phyloP scores from a whole-genome alignment of 2,113 vertebrate species.

The Morphnarchus princeps region DNA sequence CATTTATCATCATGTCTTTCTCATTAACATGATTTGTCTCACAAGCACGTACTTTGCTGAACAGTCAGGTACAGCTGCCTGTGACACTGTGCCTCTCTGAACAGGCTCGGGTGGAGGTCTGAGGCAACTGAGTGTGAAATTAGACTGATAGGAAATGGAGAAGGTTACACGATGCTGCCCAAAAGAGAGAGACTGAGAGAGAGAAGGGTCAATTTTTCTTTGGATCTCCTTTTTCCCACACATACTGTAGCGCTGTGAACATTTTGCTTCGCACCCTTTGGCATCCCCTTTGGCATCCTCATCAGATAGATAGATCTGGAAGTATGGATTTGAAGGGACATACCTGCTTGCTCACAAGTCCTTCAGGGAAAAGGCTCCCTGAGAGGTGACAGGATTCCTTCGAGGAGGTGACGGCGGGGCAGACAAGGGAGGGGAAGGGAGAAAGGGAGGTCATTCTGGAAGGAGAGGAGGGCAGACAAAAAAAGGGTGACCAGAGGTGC shows the following conservation, averaged over 20 bases:
- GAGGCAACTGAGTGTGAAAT: neutral
- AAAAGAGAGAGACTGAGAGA: too few species aligned
- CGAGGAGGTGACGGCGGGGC: accelerated
- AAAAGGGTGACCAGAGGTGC: neutral
- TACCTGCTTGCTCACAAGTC: neutral
- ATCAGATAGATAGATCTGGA: neutral
- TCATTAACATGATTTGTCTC: neutral
- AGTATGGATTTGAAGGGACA: neutral
- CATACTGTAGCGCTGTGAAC: accelerated
- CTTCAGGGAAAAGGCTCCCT: neutral
- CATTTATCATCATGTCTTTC: neutral
- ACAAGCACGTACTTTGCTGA: neutral
- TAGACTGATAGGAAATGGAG: neutral
- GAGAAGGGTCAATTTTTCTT: neutral
- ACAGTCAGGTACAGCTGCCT: neutral
- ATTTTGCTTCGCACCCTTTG: neutral
- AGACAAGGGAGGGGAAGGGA: neutral
- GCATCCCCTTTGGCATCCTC: neutral
- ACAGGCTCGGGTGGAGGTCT: neutral
- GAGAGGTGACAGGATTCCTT: neutral
- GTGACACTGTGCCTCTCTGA: neutral
- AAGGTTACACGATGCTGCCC: neutral
- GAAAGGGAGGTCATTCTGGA: neutral
- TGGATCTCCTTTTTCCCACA: neutral
- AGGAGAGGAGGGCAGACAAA: neutral